Evolutionary conservation across 1,140 invertebrate genomes (phyloP).

Genomic region (Capitella teleta): DNA sequence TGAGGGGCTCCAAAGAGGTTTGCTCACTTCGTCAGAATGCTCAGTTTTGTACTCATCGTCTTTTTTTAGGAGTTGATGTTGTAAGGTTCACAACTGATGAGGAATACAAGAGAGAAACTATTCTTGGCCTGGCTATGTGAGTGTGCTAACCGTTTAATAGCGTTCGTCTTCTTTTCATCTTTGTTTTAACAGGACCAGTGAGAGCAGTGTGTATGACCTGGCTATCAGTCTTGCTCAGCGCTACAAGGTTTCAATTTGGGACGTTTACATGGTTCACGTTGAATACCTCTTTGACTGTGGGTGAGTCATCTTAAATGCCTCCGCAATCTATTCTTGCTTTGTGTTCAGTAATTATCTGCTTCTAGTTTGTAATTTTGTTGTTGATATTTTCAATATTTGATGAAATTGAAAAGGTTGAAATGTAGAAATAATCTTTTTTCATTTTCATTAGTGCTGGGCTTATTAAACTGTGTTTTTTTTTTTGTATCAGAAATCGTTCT

Average conservation of each 20-base stretch:
- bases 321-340: too few relatives aligned
- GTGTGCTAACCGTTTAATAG: conserved; percentile 12
- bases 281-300: conserved; percentile 39
- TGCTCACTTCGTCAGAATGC: conserved; percentile 1
- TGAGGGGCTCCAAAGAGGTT: conserved; percentile 37
- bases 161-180: background rate
- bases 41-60: background rate
- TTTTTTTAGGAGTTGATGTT: conserved; percentile 17
- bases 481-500: too few relatives aligned
- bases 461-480: too few relatives aligned
- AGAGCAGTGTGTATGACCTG: conserved; percentile 33
- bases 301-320: conserved; percentile 15
- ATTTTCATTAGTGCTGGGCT: too few relatives aligned
- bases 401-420: too few relatives aligned
- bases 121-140: conserved; percentile 47
- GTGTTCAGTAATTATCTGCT: too few relatives aligned
- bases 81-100: conserved; percentile 42
- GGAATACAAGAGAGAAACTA: conserved; percentile 45
- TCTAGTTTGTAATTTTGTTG: too few relatives aligned
- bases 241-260: conserved; percentile 36
- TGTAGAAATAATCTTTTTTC: too few relatives aligned
- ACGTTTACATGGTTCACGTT: conserved; percentile 41
- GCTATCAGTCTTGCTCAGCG: conserved; percentile 33
- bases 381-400: too few relatives aligned
- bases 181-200: conserved; percentile 33